These are phyloP conservation scores for Platorchestia sp. DNA, from an alignment of 1,140 invertebrate genomes.

Conservation along the genomic window DNA sequence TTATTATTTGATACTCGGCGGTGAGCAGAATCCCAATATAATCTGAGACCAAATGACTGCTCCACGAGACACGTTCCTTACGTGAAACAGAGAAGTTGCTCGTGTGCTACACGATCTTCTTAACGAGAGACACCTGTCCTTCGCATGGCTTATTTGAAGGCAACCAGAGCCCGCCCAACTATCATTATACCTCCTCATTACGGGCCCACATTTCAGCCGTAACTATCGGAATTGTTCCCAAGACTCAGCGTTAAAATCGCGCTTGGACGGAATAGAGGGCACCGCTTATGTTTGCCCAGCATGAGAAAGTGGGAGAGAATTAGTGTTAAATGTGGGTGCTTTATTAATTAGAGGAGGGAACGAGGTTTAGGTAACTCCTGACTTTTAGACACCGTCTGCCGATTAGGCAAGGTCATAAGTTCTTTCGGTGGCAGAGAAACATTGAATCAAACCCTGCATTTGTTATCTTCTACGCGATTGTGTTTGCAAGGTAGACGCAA, in stretches of 20 bases:
- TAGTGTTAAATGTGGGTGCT: background rate
- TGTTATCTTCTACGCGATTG: background rate
- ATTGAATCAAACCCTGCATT: background rate
- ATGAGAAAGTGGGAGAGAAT: background rate
- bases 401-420: background rate
- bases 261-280: background rate
- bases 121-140: background rate
- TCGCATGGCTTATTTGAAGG: background rate
- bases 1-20: background rate
- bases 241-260: background rate
- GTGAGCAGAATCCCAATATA: background rate
- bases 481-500: background rate
- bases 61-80: background rate
- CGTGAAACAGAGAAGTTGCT: background rate
- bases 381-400: background rate
- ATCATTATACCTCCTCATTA: background rate
- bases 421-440: background rate
- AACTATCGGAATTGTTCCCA: slow-evolving; percentile 6
- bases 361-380: background rate
- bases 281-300: background rate
- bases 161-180: background rate
- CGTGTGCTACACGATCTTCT: background rate
- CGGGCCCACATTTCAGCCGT: background rate
- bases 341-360: background rate
- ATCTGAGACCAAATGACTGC: background rate